phyloP scores from a whole-genome alignment of 2,888 invertebrate genomes.

The Sinodicranocentrus sp. region DNA sequence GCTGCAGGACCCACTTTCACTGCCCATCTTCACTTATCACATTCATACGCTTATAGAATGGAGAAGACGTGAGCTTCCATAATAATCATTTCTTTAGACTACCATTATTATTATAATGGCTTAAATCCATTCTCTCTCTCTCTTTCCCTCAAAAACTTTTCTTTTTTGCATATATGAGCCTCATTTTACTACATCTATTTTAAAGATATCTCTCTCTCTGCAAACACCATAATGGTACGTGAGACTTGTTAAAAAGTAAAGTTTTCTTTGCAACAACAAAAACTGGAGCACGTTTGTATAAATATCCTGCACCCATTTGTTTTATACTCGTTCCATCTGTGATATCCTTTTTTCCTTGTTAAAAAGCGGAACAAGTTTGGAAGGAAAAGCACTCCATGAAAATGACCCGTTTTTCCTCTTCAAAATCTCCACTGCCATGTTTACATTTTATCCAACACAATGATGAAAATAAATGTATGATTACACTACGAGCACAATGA shows the following conservation, averaged over 20 bases:
- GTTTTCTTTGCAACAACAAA: constrained; percentile 12
- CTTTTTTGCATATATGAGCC: too few relatives aligned
- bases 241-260: constrained; percentile 23
- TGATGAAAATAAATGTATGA: constrained; percentile 21
- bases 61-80: constrained; percentile 55
- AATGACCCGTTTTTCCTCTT: constrained; percentile 17
- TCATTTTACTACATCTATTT: too few relatives aligned
- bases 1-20: not conserved
- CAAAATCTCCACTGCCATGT: not conserved
- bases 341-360: too few relatives aligned
- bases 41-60: constrained; percentile 31
- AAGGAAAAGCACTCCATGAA: not conserved
- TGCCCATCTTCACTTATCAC: constrained; percentile 12
- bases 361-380: too few relatives aligned
- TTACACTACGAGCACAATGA: constrained; percentile 7
- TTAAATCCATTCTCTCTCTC: constrained; percentile 11
- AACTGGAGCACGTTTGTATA: not conserved
- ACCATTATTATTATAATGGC: constrained; percentile 21
- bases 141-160: constrained; percentile 25
- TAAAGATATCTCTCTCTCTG: not conserved
- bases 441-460: not conserved
- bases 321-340: too few relatives aligned
- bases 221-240: not conserved
- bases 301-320: not conserved
- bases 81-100: constrained; percentile 35